A percentile compares a stretch with the other conserved stretches of the same genome.
phyloP scores from a whole-genome alignment of 2,797 vertebrate genomes.

The Acanthopagrus latus region DNA sequence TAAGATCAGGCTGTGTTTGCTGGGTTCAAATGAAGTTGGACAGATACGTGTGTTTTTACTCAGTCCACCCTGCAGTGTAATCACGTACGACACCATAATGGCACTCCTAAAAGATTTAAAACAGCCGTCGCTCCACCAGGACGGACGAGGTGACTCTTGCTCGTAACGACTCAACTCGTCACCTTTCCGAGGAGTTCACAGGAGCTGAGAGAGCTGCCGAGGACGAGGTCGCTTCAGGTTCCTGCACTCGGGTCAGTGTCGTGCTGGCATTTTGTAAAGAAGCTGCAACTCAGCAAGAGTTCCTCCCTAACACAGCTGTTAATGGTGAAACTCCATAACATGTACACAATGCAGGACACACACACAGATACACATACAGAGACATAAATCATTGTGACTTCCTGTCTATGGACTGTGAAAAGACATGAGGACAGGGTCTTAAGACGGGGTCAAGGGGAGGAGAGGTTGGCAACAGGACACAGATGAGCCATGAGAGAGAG shows the following conservation, averaged over 20 bases:
- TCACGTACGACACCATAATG: background rate
- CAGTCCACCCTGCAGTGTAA: background rate
- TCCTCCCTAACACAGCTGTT: constrained; percentile 27
- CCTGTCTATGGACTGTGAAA: constrained; percentile 49
- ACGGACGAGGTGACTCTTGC: background rate
- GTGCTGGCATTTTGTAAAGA: constrained; percentile 37
- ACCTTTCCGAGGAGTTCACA: constrained; percentile 19
- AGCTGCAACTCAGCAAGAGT: constrained; percentile 30
- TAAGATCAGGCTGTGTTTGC: background rate
- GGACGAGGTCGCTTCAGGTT: constrained; percentile 22
- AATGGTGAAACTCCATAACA: constrained; percentile 23
- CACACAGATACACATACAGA: constrained; percentile 5
- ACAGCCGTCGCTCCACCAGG: background rate
- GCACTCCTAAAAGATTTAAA: background rate
- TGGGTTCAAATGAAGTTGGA: background rate
- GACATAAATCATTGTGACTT: constrained; percentile 61
- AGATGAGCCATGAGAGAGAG: constrained; percentile 50
- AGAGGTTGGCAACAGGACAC: constrained; percentile 55
- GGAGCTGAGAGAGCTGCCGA: constrained; percentile 8
- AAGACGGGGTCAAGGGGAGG: constrained; percentile 60
- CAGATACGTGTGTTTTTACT: background rate
- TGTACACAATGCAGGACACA: constrained; percentile 13
- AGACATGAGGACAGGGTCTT: constrained; percentile 48
- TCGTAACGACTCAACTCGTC: constrained; percentile 29
- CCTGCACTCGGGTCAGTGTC: constrained; percentile 46